Evolutionary conservation across 2,888 invertebrate genomes (phyloP).

Genomic region (Rugalucina vietnamica): DNA sequence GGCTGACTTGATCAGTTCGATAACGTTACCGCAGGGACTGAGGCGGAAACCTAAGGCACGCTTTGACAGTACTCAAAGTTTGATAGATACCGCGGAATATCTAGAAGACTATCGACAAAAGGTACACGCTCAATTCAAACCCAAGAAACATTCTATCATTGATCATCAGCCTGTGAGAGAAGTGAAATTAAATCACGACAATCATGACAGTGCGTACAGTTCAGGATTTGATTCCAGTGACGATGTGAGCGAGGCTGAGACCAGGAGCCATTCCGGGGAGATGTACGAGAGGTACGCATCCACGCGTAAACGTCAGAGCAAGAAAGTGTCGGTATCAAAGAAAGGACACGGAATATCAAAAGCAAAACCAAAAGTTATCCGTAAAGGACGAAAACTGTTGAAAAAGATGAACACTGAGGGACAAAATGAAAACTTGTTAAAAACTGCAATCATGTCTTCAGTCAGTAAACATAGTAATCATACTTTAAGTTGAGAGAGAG

Average conservation of each 20-base stretch:
- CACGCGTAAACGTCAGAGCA: background rate
- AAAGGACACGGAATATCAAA: background rate
- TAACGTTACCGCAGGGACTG: background rate
- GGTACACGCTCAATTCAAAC: background rate
- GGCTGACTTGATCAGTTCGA: background rate
- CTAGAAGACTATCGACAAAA: background rate
- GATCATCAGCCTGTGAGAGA: background rate
- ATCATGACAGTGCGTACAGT: constrained; percentile 34
- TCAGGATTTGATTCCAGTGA: constrained; percentile 24
- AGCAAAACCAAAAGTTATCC: background rate
- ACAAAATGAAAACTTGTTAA: background rate
- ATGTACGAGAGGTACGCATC: background rate
- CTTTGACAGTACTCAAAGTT: background rate
- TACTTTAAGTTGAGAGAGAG: background rate
- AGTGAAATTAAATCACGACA: background rate
- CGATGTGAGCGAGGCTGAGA: background rate
- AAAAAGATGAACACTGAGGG: background rate
- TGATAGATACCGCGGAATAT: background rate
- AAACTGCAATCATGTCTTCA: background rate
- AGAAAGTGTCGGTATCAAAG: background rate
- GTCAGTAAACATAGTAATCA: background rate
- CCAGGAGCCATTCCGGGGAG: no score
- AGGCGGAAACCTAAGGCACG: background rate
- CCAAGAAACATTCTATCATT: background rate
- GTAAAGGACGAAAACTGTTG: background rate